phyloP scores from a whole-genome alignment of 1,140 invertebrate species.

The Drosophila chauvacae region DNA sequence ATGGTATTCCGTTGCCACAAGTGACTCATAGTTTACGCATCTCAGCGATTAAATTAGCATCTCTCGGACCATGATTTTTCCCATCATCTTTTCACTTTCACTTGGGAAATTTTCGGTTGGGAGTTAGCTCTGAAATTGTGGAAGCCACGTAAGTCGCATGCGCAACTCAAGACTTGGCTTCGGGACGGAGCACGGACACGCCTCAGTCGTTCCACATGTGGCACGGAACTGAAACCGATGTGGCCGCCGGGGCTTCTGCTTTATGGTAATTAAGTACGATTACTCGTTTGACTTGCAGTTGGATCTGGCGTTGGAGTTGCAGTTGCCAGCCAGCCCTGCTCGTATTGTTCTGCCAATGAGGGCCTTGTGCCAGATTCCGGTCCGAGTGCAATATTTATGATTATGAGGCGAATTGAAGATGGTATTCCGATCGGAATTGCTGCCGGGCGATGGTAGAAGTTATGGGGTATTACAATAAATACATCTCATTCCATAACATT shows the following conservation, averaged over 20 bases:
- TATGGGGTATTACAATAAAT: slow-evolving; percentile 2
- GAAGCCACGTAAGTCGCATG: slow-evolving; percentile 20
- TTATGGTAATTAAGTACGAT: slow-evolving; percentile 60
- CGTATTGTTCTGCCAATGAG: slow-evolving; percentile 42
- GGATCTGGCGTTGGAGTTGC: slow-evolving; percentile 17
- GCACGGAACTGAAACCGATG: slow-evolving; percentile 57
- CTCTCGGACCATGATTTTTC: slow-evolving; percentile 6
- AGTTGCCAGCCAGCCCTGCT: slow-evolving; percentile 22
- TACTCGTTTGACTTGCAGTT: slow-evolving; percentile 42
- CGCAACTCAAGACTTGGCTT: slow-evolving; percentile 14
- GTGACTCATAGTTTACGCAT: slow-evolving; percentile 29
- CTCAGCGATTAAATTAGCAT: slow-evolving; percentile 16
- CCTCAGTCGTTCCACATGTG: slow-evolving; percentile 62
- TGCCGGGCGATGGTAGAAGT: not conserved
- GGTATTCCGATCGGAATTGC: slow-evolving; percentile 29
- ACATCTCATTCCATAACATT: too few relatives aligned
- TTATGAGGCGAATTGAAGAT: slow-evolving; percentile 37
- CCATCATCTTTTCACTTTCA: slow-evolving; percentile 60
- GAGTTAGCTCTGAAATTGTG: slow-evolving; percentile 25
- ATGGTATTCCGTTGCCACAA: not conserved
- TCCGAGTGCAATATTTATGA: slow-evolving; percentile 51
- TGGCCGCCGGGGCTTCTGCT: slow-evolving; percentile 30
- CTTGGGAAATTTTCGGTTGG: slow-evolving; percentile 14
- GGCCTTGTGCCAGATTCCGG: slow-evolving; percentile 64
- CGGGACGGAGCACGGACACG: slow-evolving; percentile 30